Percentiles rank a stretch among this genome's conserved stretches.
Evolutionary conservation across 2,113 vertebrate species (phyloP).

Genomic region (Halichoerus grypus): DNA sequence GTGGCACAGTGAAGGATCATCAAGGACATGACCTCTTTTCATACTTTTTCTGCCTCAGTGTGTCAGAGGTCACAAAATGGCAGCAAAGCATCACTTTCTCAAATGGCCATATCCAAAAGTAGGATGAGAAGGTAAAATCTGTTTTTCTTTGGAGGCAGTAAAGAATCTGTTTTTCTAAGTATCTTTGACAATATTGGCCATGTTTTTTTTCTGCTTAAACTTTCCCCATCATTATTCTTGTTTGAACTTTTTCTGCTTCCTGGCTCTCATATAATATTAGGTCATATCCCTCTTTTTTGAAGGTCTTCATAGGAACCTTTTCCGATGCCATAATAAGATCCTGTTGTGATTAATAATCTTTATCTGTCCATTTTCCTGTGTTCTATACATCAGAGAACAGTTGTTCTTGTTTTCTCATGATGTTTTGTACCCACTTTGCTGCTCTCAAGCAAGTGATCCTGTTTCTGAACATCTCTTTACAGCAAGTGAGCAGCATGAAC

Average conservation of each 20-base stretch:
- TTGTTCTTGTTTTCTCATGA: not conserved
- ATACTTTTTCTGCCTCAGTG: not conserved
- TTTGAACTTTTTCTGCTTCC: constrained; percentile 29
- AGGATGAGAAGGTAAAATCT: not conserved
- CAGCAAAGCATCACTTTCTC: not conserved
- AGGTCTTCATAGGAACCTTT: not conserved
- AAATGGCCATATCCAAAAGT: not conserved
- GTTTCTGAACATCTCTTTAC: not conserved
- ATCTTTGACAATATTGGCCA: not conserved
- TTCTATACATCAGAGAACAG: not conserved
- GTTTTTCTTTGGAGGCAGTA: not conserved
- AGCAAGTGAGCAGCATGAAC: not conserved
- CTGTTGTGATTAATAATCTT: not conserved
- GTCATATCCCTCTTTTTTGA: not conserved
- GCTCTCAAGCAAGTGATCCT: not conserved
- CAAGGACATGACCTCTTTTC: not conserved
- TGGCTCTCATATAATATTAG: not conserved
- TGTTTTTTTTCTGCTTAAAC: constrained; percentile 21
- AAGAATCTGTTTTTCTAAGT: constrained; percentile 1
- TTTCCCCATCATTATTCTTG: not conserved
- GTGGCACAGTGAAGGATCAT: not conserved
- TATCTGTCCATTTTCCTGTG: not conserved
- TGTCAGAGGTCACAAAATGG: not conserved
- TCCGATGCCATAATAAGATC: not conserved
- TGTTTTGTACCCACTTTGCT: not conserved